Evolutionary conservation across 1,140 invertebrate species (phyloP).

Genomic region (Asobara japonica): DNA sequence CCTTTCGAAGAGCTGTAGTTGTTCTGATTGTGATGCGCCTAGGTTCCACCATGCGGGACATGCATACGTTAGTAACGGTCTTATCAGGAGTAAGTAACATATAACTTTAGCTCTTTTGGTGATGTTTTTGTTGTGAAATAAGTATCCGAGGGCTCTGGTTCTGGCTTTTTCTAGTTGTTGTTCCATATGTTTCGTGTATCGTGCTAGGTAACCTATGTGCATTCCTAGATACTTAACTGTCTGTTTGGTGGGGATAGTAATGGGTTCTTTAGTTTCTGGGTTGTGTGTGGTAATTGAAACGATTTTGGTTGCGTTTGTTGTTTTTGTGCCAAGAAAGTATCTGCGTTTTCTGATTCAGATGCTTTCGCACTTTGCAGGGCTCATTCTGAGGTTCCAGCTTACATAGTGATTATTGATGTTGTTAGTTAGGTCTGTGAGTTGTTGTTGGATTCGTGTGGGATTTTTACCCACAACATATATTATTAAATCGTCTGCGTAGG

Average conservation of each 20-base stretch:
- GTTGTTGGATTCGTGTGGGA: background rate
- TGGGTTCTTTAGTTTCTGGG: background rate
- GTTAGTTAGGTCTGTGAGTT: constrained; percentile 18
- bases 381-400: constrained; percentile 32
- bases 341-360: constrained; percentile 27
- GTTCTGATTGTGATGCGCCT: background rate
- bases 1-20: constrained; percentile 22
- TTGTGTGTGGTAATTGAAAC: background rate
- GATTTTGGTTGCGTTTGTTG: background rate
- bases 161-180: constrained; percentile 22
- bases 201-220: constrained; percentile 9
- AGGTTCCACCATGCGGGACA: constrained; percentile 27
- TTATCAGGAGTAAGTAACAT: constrained; percentile 32
- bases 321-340: background rate
- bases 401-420: constrained; percentile 19
- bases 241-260: constrained; percentile 19
- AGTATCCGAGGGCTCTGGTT: background rate
- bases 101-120: constrained; percentile 30
- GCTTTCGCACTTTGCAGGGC: constrained; percentile 28
- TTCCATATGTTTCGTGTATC: background rate
- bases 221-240: constrained; percentile 23
- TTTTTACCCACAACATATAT: constrained; percentile 9
- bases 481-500: constrained; percentile 34
- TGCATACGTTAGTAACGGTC: constrained; percentile 36
- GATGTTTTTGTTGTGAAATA: constrained; percentile 34